Conservation (phyloP, 37 sponge, comb jelly and placozoan genomes). For the Sycon ciliatum region DNA sequence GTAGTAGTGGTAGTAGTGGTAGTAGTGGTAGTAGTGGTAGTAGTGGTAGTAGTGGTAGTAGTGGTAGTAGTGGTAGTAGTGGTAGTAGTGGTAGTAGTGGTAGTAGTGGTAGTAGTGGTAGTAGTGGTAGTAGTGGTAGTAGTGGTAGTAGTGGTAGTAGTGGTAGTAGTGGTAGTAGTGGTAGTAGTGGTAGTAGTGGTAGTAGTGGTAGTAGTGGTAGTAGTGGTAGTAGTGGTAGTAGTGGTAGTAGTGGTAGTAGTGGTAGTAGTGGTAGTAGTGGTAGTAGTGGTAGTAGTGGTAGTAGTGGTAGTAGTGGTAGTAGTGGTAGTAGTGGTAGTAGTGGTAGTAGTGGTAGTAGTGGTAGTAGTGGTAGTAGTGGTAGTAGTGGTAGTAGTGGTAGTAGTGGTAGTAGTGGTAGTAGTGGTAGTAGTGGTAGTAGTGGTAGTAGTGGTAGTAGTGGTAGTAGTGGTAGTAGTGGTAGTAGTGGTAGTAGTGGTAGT, state of each 20-base stretch:
- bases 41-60: conserved; percentile 8
- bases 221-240: conserved; percentile 8
- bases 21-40: conserved; percentile 9
- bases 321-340: conserved; percentile 9
- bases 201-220: conserved; percentile 9
- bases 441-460: conserved; percentile 9
- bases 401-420: conserved; percentile 8
- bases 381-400: conserved; percentile 9
- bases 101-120: conserved; percentile 8
- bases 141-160: conserved; percentile 9
- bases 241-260: conserved; percentile 9
- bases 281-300: conserved; percentile 8
- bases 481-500: conserved; percentile 9
- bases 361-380: conserved; percentile 9
- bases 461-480: conserved; percentile 8
- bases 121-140: conserved; percentile 9
- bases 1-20: conserved; percentile 9
- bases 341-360: conserved; percentile 9
- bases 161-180: conserved; percentile 9
- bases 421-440: conserved; percentile 9
- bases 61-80: conserved; percentile 9
- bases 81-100: conserved; percentile 9
- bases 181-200: conserved; percentile 9
- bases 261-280: conserved; percentile 9
- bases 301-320: conserved; percentile 9